Percentiles rank a stretch among this genome's conserved stretches.
phyloP scores from a whole-genome alignment of 2,113 vertebrate species.

The Tenebrosternarchus preto region DNA sequence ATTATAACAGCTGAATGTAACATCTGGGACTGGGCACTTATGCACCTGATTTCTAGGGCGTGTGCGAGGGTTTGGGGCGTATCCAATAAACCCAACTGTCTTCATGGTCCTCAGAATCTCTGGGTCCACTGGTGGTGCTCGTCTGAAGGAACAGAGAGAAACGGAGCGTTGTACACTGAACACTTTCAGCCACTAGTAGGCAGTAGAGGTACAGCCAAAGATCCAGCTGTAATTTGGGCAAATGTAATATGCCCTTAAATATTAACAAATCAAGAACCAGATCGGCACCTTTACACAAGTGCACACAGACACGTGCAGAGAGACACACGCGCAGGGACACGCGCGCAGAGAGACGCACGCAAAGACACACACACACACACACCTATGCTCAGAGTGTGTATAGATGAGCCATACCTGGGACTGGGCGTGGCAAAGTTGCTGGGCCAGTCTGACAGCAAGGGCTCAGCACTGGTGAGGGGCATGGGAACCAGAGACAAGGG shows the following conservation, averaged over 20 bases:
- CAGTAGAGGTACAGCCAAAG: conserved; percentile 11
- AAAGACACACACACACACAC: not conserved
- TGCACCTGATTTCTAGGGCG: conserved; percentile 90
- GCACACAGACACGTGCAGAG: not conserved
- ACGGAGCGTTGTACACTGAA: not conserved
- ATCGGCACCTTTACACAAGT: not conserved
- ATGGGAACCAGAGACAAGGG: conserved; percentile 92
- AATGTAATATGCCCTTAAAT: too few relatives aligned
- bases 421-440: conserved; percentile 79
- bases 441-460: conserved; percentile 90
- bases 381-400: not conserved
- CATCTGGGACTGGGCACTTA: not conserved
- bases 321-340: not conserved
- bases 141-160: conserved; percentile 67
- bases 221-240: not conserved
- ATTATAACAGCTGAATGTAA: not conserved
- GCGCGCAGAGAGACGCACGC: too few relatives aligned
- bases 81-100: conserved; percentile 97
- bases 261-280: not conserved
- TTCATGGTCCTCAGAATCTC: conserved; percentile 97
- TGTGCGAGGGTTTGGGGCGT: conserved; percentile 92
- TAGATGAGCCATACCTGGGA: conserved; percentile 77
- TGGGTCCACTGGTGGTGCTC: conserved; percentile 89
- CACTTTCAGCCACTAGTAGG: too few relatives aligned
- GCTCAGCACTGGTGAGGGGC: conserved; percentile 83